Evolutionary conservation across 2,888 invertebrate species (phyloP), one percentile per base, ranked within the genome.

Genomic region (Dione juno): DNA sequence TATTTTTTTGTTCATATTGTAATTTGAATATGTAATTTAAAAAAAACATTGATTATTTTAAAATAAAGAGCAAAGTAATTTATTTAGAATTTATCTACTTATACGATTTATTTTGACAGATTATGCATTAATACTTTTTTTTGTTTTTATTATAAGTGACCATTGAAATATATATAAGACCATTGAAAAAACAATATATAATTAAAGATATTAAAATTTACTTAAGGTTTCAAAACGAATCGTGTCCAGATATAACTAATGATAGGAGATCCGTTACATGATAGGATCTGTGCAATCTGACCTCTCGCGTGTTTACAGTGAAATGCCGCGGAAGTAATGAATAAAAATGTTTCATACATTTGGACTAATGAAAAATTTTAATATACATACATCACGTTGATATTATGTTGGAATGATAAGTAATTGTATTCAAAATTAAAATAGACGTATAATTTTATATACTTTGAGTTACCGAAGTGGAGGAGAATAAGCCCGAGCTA

Each of bases 221-320:
- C 13, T 59, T 48, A 58, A 70, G 50, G 67, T 72, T 70, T 74
- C 74, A 58, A 68, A 74, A 72, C 53, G 66, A 58, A 67, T 74
- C 69, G 67, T 70, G 74, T 70, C 57, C 53, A 74, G 72, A 74
- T 74, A 59, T 63, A 67, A 54, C 50, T 66, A 68, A 68, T 72
- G 70, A 71, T 72, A 70, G 58, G 52, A 68, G 70, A 71, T 75
- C 75, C 75, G 75, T 74, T 75, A 75, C 67, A 19, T 50, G 72
- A 74, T 74, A 72, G 66, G 48, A 75, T 74, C 75, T 40, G 45
- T 54, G 66, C 73, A 59, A 68, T 64, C 67, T 61, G 72, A 72
- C 72, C 72, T 69, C 72, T 67, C 69, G 69, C 67, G 71, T 72
- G 68, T 72, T 74, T 70, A 58, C 70, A 67, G 72, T 53, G 72